Conservation (phyloP, 2,113 vertebrate genomes). For the Esox niger region DNA sequence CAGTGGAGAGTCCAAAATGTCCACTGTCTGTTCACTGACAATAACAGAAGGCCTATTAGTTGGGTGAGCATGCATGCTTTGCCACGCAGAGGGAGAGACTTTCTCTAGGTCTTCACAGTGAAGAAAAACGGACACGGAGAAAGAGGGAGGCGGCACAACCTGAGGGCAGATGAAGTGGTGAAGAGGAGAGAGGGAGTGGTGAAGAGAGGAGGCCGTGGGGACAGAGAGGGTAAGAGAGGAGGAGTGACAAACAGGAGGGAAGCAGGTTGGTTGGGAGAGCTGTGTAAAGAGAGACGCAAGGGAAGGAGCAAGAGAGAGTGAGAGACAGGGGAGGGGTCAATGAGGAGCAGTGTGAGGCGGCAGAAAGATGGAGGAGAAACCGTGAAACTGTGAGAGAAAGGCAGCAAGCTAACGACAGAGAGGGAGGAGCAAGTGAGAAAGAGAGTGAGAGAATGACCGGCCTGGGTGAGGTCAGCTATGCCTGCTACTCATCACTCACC, state of each 20-base stretch:
- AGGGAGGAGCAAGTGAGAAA: neutral
- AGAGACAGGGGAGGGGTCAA: slow-evolving; percentile 54
- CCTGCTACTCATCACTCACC: slow-evolving; percentile 79
- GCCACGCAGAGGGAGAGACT: slow-evolving; percentile 26
- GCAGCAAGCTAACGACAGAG: slow-evolving; percentile 31
- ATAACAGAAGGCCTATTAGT: no score
- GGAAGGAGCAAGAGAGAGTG: slow-evolving; percentile 34
- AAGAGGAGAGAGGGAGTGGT: slow-evolving; percentile 9
- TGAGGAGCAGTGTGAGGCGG: slow-evolving; percentile 53
- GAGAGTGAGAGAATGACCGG: slow-evolving; percentile 23
- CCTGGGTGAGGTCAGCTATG: slow-evolving; percentile 69
- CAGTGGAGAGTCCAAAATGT: no score
- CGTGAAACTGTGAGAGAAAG: neutral
- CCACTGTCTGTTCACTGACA: no score
- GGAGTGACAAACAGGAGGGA: slow-evolving; percentile 33
- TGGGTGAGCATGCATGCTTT: slow-evolving; percentile 14
- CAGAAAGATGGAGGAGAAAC: no score
- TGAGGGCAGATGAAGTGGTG: slow-evolving; percentile 22
- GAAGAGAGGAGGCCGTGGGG: slow-evolving; percentile 10
- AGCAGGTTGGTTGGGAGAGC: slow-evolving; percentile 10
- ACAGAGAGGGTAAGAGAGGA: slow-evolving; percentile 19
- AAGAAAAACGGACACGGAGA: slow-evolving; percentile 20
- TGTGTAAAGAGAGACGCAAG: neutral
- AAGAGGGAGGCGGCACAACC: slow-evolving; percentile 23
- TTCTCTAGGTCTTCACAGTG: slow-evolving; percentile 10